phyloP scores from a whole-genome alignment of 2,888 invertebrate species.

The Drosophila glabriapex region DNA sequence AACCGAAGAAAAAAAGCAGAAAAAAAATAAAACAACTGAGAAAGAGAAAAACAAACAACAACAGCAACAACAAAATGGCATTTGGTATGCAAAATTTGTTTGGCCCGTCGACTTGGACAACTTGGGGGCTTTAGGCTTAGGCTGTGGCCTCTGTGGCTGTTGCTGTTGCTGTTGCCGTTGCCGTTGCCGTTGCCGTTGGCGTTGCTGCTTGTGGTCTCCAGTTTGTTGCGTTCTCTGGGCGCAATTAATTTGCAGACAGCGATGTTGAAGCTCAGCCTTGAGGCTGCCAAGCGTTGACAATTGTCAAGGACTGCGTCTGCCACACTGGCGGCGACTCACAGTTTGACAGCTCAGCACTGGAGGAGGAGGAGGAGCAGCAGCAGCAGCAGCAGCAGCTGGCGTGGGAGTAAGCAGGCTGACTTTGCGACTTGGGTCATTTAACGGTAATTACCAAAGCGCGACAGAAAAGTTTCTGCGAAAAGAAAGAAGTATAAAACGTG shows the following conservation, averaged over 20 bases:
- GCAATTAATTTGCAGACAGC: slow-evolving; percentile 79
- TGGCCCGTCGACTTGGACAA: slow-evolving; percentile 53
- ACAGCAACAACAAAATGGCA: slow-evolving; percentile 36
- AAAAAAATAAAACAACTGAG: slow-evolving; percentile 26
- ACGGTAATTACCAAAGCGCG: slow-evolving; percentile 73
- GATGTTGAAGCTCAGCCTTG: slow-evolving; percentile 69
- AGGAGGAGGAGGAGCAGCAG: background rate
- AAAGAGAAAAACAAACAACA: slow-evolving; percentile 22
- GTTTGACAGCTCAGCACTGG: slow-evolving; percentile 38
- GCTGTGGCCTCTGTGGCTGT: background rate
- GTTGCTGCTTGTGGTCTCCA: slow-evolving; percentile 10
- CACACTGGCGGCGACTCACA: slow-evolving; percentile 43
- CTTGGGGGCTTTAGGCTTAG: slow-evolving; percentile 29
- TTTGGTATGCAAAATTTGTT: slow-evolving; percentile 81
- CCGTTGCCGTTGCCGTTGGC: too few relatives aligned
- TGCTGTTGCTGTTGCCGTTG: background rate
- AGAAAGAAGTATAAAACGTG: slow-evolving; percentile 39
- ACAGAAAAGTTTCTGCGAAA: slow-evolving; percentile 56
- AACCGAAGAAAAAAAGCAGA: background rate
- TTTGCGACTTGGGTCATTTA: slow-evolving; percentile 70
- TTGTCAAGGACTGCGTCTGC: slow-evolving; percentile 72
- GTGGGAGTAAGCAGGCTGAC: background rate
- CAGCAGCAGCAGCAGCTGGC: background rate
- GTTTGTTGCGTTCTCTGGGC: slow-evolving; percentile 24
- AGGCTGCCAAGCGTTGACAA: slow-evolving; percentile 68